Evolutionary conservation across 2,888 invertebrate species (phyloP), one percentile per base, ranked within the genome.

Genomic region (Drosophila niveifrons): DNA sequence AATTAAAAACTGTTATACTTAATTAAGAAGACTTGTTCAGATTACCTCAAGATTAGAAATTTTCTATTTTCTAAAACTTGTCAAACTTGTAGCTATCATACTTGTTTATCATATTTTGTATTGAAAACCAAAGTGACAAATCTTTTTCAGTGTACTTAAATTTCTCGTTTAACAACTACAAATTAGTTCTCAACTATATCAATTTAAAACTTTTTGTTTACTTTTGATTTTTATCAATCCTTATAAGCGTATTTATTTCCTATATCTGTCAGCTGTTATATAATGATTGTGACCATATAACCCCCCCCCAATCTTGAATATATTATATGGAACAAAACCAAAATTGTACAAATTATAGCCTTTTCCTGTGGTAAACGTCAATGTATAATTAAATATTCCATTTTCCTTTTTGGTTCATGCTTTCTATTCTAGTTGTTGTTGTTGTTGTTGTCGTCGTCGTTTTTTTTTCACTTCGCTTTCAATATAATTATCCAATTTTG

Each of bases 401-500:
- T 58, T 56, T 62, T 72, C 44, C 34, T 7, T n/a, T 34, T 39
- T 13, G 44, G 23, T 55, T 70, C 39, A 11, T 7, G 39, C 7
- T 28, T 3, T n/a, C n/a, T n/a, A n/a, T n/a, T n/a, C n/a, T n/a
- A n/a, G 17, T 13, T 3, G 36, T 8, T 50, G 23, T 23, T 23
- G 23, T 23, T 23, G 23, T 23, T 23, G 23, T 6, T 23, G 23
- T 23, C 23, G 6, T 28, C 2, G 17, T n/a, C 10, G 46, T 13
- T 50, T 43, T 47, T 46, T 46, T 36, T 56, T 29, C 43, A 53
- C 43, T 48, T 69, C 18, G 68, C 18, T 61, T 41, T 43, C 55
- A 46, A 46, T 75, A 69, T 75, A 76, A 70, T 79, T 79, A 80
- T 53, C 15, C 58, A 50, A 58, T 58, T 50, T 62, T 1, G 52